Evolutionary conservation across 2,113 vertebrate species (phyloP).

Genomic region (Onychorhynchus coronatus): DNA sequence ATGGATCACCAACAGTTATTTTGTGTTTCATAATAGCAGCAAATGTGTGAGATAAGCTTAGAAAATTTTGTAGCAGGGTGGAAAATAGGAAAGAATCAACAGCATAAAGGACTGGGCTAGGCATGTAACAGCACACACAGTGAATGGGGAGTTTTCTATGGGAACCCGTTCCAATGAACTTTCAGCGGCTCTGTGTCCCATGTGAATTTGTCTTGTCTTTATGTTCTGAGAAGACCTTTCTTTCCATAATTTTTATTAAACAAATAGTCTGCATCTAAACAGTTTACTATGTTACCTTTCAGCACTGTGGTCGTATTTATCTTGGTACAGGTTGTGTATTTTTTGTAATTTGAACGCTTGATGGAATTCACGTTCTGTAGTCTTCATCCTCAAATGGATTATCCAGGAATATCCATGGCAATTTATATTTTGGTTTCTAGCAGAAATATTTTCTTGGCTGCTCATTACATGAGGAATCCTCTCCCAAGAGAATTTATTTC

Average conservation of each 20-base stretch:
- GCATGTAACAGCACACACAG: fast-evolving
- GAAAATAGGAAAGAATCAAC: background rate
- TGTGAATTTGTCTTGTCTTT: background rate
- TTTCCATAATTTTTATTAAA: background rate
- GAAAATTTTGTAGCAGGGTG: background rate
- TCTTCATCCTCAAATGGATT: background rate
- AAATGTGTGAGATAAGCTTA: background rate
- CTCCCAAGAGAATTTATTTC: background rate
- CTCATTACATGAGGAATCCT: background rate
- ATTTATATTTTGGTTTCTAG: background rate
- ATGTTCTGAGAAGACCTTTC: background rate
- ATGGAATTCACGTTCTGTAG: background rate
- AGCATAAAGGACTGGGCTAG: background rate
- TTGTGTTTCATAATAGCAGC: background rate
- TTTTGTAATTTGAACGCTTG: background rate
- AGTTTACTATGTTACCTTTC: background rate
- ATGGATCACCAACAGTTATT: background rate
- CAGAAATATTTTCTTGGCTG: background rate
- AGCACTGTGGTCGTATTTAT: background rate
- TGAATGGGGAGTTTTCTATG: background rate
- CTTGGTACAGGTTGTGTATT: background rate
- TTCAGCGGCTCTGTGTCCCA: background rate
- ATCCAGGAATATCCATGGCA: background rate
- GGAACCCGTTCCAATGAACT: background rate
- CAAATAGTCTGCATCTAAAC: background rate